Evolutionary conservation across 2,113 vertebrate species (phyloP), one percentile per base, ranked within the genome.

Genomic region (Mesocricetus auratus): DNA sequence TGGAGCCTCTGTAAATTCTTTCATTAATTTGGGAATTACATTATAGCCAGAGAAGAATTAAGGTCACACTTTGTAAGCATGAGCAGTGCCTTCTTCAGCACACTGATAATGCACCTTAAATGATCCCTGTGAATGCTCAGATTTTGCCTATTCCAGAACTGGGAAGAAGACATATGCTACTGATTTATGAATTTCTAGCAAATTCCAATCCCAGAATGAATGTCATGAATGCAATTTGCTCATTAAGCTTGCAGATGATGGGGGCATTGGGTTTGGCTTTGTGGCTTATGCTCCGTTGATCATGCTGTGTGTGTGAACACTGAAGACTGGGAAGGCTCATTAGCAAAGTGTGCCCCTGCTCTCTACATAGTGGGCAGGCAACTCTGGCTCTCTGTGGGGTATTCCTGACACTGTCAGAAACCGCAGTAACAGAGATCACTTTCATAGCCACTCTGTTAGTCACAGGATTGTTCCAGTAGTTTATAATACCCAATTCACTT

Each of bases 111-210:
- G 1, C 0, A 19, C 73, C 86, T 56, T 71, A 58, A 77, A 31
- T 6, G 21, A 42, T 60, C 82, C 82, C 85, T 66, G 0, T 64
- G 89, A 71, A 26, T 22, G 1, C 26, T 88, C n/a, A 19, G 31
- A n/a, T 53, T 92, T 82, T 56, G 36, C 78, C 94, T 86, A 64
- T 83, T 96, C 79, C 66, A 0, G 22, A 94, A 68, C 83, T 64
- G 69, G 89, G 68, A 93, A 73, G 94, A 88, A 50, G 69, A 56
- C 39, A 10, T 22, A 0, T 71, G n/a, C 31, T 81, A 16, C 33
- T 26, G 29, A 31, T 86, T 69, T 93, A 71, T 92, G 91, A 66
- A 60, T 82, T 89, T n/a, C 58, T 36, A 75, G 77, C 66, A 45
- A 13, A 60, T 71, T 89, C 85, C 11, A 64, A 24, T 71, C 58